These are phyloP conservation scores for Aphelinus atriplicis DNA, from an alignment of 1,140 invertebrate genomes.

Conservation along the genomic window DNA sequence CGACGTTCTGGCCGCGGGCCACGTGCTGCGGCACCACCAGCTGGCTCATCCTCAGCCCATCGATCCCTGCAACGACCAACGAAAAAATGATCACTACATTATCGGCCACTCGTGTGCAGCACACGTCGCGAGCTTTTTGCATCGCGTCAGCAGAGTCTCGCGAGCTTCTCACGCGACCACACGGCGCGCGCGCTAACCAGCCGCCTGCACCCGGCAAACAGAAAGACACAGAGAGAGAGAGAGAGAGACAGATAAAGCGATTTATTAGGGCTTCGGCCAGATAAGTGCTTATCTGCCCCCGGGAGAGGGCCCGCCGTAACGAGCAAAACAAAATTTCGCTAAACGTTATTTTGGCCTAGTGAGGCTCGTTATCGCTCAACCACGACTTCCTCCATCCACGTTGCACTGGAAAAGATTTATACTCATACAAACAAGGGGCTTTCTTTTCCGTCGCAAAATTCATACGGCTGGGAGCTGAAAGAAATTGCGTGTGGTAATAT, in stretches of 20 bases:
- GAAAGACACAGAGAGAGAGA: not conserved
- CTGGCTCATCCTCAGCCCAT: slow-evolving; percentile 71
- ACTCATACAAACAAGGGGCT: too few relatives aligned
- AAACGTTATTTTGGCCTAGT: not conserved
- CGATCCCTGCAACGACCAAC: slow-evolving; percentile 24
- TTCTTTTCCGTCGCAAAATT: too few relatives aligned
- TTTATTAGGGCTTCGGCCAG: slow-evolving; percentile 37
- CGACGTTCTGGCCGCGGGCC: slow-evolving; percentile 70
- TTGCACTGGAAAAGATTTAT: too few relatives aligned
- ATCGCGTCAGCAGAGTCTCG: slow-evolving; percentile 38
- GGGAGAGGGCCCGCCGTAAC: not conserved
- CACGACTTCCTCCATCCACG: too few relatives aligned
- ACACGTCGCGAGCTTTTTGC: slow-evolving; percentile 16
- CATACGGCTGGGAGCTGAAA: too few relatives aligned
- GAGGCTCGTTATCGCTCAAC: too few relatives aligned
- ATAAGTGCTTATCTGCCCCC: slow-evolving; percentile 37
- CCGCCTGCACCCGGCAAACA: not conserved
- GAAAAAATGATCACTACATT: not conserved
- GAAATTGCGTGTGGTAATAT: too few relatives aligned
- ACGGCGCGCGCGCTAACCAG: slow-evolving; percentile 13
- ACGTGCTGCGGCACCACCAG: slow-evolving; percentile 75
- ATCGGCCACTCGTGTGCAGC: too few relatives aligned
- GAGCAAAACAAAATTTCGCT: slow-evolving; percentile 36
- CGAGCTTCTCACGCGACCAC: slow-evolving; percentile 38
- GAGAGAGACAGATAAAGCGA: slow-evolving; percentile 35